Evolutionary conservation across 1,140 invertebrate species (phyloP).

Genomic region (Semibalanus balanoides): DNA sequence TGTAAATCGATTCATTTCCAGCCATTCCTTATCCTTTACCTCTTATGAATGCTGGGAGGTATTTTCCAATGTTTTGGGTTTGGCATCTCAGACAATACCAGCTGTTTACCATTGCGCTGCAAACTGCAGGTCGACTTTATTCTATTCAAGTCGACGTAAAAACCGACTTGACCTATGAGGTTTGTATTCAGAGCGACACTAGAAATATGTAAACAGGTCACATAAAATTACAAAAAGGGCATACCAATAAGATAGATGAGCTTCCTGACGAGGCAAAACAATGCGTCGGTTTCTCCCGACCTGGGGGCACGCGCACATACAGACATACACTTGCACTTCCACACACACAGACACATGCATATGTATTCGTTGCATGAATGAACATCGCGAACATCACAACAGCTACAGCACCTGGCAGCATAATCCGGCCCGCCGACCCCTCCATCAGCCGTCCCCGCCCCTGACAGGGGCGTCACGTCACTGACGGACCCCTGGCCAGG

Average conservation of each 20-base stretch:
- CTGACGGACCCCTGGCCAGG: no score
- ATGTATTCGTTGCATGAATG: background rate
- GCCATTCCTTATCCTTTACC: no score
- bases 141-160: no score
- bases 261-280: background rate
- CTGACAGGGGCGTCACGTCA: background rate
- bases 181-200: background rate
- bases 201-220: background rate
- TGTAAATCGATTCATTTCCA: no score
- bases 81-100: no score
- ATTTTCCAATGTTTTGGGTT: no score
- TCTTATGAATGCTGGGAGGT: no score
- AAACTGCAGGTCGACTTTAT: no score
- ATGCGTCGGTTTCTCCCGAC: background rate
- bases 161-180: background rate
- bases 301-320: background rate
- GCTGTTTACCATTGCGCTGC: no score
- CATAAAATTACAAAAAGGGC: background rate
- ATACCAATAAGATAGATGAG: background rate
- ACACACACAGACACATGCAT: slow-evolving; percentile 1
- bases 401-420: background rate
- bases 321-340: background rate
- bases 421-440: no score
- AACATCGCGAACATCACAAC: background rate
- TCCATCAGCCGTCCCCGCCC: background rate